Evolutionary conservation across 2,797 vertebrate genomes (phyloP).

Genomic region (Gambelia wislizenii): DNA sequence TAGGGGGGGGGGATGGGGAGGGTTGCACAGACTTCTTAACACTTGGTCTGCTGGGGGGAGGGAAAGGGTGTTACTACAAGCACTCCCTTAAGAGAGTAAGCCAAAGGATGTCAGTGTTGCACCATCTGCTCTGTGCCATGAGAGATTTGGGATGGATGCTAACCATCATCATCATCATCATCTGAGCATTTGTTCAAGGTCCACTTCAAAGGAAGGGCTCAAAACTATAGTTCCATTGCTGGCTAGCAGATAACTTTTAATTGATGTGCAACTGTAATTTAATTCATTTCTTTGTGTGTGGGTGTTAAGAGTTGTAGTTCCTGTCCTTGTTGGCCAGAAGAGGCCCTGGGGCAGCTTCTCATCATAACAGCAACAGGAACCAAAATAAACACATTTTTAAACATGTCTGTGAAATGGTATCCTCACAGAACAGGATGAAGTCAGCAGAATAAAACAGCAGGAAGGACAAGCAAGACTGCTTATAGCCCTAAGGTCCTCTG

Average conservation of each 20-base stretch:
- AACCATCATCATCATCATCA: constrained; percentile 34
- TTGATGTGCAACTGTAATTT: neutral
- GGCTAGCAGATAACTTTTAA: neutral
- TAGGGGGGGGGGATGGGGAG: constrained; percentile 21
- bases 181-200: constrained; percentile 5
- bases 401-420: neutral
- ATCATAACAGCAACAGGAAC: neutral
- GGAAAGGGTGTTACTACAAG: constrained; percentile 50
- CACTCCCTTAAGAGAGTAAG: constrained; percentile 69
- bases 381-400: neutral
- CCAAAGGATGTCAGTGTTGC: constrained; percentile 84
- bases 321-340: neutral
- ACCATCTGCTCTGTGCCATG: constrained; percentile 63
- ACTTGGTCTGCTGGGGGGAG: neutral
- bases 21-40: constrained; percentile 29
- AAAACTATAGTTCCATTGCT: neutral
- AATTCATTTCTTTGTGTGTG: neutral
- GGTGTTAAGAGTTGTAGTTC: neutral
- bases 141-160: constrained; percentile 68
- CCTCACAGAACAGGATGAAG: neutral
- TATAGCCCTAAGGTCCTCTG: neutral
- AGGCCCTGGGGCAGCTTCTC: neutral
- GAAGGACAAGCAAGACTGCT: neutral
- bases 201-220: constrained; percentile 14
- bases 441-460: neutral